phyloP scores from a whole-genome alignment of 2,888 invertebrate genomes.

The Pyrrhia umbra region DNA sequence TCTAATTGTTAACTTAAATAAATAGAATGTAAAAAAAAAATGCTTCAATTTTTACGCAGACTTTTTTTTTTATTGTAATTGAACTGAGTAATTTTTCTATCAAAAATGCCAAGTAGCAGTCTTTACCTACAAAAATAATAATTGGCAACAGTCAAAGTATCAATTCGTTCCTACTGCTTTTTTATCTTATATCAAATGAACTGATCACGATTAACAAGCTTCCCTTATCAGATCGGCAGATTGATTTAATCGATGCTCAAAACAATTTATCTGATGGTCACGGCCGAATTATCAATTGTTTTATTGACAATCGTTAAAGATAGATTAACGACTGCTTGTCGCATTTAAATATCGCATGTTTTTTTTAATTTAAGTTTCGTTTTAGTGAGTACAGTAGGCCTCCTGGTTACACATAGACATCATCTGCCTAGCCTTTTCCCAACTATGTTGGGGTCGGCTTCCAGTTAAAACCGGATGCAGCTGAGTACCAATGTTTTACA shows the following conservation, averaged over 20 bases:
- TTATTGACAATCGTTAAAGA: conserved; percentile 11
- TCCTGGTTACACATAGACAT: background rate
- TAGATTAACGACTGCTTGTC: conserved; percentile 40
- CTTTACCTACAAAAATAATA: background rate
- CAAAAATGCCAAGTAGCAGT: background rate
- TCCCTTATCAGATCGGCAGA: conserved; percentile 15
- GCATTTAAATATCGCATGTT: too few relatives aligned
- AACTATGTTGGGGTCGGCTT: too few relatives aligned
- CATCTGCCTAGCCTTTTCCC: too few relatives aligned
- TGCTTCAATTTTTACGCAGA: too few relatives aligned
- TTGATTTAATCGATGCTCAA: conserved; percentile 24
- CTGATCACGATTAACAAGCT: conserved; percentile 6
- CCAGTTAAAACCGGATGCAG: too few relatives aligned
- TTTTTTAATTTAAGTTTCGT: too few relatives aligned
- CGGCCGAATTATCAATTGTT: conserved; percentile 28
- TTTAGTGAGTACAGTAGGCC: too few relatives aligned
- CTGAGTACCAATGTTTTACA: too few relatives aligned
- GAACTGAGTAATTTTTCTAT: too few relatives aligned
- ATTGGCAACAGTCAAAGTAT: background rate
- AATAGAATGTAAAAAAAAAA: too few relatives aligned
- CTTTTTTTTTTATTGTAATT: too few relatives aligned
- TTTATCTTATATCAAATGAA: conserved; percentile 9
- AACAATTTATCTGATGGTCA: conserved; percentile 47
- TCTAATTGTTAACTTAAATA: too few relatives aligned
- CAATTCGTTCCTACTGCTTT: background rate